Evolutionary conservation across 1,140 invertebrate genomes (phyloP).

Genomic region (Lucilia cuprina): DNA sequence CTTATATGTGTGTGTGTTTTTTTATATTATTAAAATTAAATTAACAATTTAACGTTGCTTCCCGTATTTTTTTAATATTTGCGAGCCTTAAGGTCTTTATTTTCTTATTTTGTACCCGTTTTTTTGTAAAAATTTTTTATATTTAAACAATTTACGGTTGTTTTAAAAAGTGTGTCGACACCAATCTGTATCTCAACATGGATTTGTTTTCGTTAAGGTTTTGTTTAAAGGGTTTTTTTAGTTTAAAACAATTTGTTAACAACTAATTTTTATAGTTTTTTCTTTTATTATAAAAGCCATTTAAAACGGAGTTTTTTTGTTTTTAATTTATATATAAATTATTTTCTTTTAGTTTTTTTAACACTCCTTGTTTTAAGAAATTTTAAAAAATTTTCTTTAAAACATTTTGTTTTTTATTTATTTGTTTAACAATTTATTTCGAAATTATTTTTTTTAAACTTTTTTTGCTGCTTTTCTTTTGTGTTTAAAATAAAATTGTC

Average conservation of each 20-base stretch:
- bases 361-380: too few species aligned
- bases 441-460: neutral
- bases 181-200: slow-evolving; percentile 87
- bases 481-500: too few species aligned
- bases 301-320: neutral
- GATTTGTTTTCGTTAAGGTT: slow-evolving; percentile 43
- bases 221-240: neutral
- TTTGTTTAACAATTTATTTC: neutral
- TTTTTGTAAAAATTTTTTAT: slow-evolving; percentile 37
- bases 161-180: slow-evolving; percentile 86
- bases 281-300: neutral
- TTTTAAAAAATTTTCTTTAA: neutral
- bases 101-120: slow-evolving; percentile 30
- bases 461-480: neutral
- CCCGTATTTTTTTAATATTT: neutral
- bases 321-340: neutral
- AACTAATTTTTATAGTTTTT: neutral
- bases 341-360: neutral
- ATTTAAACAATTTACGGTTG: slow-evolving; percentile 72
- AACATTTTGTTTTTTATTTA: neutral
- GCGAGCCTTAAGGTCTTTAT: slow-evolving; percentile 20
- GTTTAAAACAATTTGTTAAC: neutral
- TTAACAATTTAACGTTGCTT: neutral
- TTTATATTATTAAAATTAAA: slow-evolving; percentile 23
- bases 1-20: neutral